These are phyloP conservation scores for Hydrozoanthus gracilis DNA, from an alignment of 92 coral and sea anemone genomes.

Conservation along the genomic window DNA sequence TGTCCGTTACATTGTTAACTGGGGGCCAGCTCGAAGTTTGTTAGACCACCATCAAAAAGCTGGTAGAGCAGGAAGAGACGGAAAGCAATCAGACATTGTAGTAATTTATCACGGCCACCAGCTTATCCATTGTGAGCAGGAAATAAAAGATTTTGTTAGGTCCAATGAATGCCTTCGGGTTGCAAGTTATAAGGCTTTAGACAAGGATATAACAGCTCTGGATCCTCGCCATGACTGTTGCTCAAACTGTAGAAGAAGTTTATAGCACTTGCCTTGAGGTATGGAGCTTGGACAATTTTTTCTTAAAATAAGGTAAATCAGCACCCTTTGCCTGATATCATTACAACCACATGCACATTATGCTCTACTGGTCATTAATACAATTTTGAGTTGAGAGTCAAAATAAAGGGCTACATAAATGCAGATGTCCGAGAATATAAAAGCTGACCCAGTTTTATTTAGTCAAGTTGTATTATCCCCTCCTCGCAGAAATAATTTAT, in stretches of 20 bases:
- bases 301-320: neutral
- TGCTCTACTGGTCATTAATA: neutral
- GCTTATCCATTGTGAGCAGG: conserved; percentile 52
- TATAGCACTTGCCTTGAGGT: conserved; percentile 1
- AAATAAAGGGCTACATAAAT: neutral
- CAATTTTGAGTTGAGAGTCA: neutral
- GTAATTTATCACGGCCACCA: conserved; percentile 64
- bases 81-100: conserved; percentile 35
- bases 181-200: conserved; percentile 65
- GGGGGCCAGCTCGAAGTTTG: no score
- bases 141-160: conserved; percentile 61
- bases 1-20: no score
- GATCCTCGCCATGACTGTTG: conserved; percentile 57
- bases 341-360: neutral
- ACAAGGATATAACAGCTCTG: conserved; percentile 36
- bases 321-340: neutral
- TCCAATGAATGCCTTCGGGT: conserved; percentile 61
- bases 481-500: neutral
- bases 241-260: conserved; percentile 42
- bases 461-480: neutral
- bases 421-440: no score
- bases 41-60: conserved; percentile 54
- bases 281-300: neutral
- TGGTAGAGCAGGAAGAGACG: conserved; percentile 51
- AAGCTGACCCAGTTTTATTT: no score